Evolutionary conservation across 2,113 vertebrate genomes (phyloP).

Genomic region (Sardina pilchardus): DNA sequence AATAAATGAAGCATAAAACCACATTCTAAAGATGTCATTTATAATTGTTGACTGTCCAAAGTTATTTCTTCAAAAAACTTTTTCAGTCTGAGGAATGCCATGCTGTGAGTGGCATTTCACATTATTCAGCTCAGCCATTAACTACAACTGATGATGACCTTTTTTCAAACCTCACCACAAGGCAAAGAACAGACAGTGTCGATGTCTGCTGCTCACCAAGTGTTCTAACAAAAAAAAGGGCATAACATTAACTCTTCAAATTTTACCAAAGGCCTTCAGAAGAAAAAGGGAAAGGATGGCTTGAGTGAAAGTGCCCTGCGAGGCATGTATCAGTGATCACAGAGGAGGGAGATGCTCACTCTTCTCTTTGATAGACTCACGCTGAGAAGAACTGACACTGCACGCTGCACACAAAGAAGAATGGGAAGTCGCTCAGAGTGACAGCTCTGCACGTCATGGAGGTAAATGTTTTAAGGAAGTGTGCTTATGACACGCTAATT

Average conservation of each 20-base stretch:
- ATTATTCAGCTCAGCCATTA: neutral
- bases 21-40: too few relatives aligned
- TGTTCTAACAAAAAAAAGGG: slow-evolving; percentile 22
- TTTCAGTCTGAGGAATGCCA: too few relatives aligned
- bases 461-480: slow-evolving; percentile 32
- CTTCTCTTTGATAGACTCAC: slow-evolving; percentile 60
- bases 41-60: too few relatives aligned
- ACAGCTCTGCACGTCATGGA: slow-evolving; percentile 32
- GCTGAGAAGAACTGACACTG: slow-evolving; percentile 39
- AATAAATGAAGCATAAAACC: too few relatives aligned
- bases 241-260: slow-evolving; percentile 24
- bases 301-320: slow-evolving; percentile 50
- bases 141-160: neutral
- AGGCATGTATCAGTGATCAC: slow-evolving; percentile 58
- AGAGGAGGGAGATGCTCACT: slow-evolving; percentile 52
- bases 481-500: slow-evolving; percentile 12
- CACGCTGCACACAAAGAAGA: slow-evolving; percentile 43
- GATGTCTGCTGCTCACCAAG: neutral
- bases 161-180: neutral
- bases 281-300: slow-evolving; percentile 46
- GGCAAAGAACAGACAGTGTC: neutral
- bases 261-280: slow-evolving; percentile 41
- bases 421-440: slow-evolving; percentile 37
- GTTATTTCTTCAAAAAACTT: too few relatives aligned
- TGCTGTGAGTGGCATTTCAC: neutral